phyloP scores from a whole-genome alignment of 2,797 vertebrate species.

The Myioborus melanocephalus region DNA sequence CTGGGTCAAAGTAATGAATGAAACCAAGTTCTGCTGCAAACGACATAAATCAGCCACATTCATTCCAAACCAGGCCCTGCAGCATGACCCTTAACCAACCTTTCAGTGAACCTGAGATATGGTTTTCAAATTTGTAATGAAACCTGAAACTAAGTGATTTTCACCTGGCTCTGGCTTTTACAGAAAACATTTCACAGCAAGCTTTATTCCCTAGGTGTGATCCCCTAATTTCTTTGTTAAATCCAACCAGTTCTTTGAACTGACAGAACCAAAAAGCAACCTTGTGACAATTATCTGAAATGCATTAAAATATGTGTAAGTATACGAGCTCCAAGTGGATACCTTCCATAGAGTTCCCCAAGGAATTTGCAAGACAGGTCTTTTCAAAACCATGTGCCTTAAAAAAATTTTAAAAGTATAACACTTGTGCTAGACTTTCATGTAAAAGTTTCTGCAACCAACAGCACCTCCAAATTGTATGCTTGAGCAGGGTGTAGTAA shows the following conservation, averaged over 20 bases:
- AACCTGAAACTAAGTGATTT: constrained; percentile 71
- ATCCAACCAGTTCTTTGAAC: constrained; percentile 20
- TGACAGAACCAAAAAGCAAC: background rate
- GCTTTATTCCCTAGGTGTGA: constrained; percentile 58
- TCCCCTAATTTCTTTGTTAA: constrained; percentile 36
- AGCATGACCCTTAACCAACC: constrained; percentile 65
- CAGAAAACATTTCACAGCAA: constrained; percentile 56
- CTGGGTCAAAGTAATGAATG: constrained; percentile 56
- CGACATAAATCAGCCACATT: constrained; percentile 50
- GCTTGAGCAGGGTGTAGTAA: background rate
- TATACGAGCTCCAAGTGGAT: background rate
- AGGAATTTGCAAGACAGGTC: background rate
- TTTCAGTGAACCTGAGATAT: constrained; percentile 68
- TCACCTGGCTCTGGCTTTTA: constrained; percentile 61
- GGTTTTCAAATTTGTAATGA: constrained; percentile 69
- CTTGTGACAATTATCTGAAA: background rate
- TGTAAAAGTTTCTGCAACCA: background rate
- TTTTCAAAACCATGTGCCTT: background rate
- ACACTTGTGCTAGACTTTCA: background rate
- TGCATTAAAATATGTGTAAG: background rate
- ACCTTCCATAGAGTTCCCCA: background rate
- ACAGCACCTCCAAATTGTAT: background rate
- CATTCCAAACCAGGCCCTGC: constrained; percentile 59
- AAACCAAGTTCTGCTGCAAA: constrained; percentile 46
- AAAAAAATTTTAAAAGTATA: background rate